Conservation (phyloP, 2,888 invertebrate species). For the Pseudococcus viburni region DNA sequence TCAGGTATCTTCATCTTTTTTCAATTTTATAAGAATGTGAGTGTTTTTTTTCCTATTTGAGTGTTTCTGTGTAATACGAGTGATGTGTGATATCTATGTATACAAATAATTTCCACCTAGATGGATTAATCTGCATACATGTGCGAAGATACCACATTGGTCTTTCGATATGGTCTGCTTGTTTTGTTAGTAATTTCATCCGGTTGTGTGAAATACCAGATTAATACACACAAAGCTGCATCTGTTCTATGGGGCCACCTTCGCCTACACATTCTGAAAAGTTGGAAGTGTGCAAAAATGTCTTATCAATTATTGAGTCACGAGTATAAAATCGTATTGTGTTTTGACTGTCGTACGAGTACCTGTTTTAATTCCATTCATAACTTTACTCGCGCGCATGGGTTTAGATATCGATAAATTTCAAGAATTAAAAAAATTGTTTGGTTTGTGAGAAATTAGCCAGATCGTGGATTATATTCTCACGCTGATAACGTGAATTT, state of each 20-base stretch:
- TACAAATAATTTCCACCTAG: not conserved
- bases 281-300: not conserved
- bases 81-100: not conserved
- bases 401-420: too few species aligned
- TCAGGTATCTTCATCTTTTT: too few species aligned
- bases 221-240: not conserved
- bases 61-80: not conserved
- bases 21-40: too few species aligned
- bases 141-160: not conserved
- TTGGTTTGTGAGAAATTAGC: too few species aligned
- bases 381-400: too few species aligned
- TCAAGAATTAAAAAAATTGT: too few species aligned
- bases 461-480: too few species aligned
- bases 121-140: not conserved
- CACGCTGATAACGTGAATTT: too few species aligned
- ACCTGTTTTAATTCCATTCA: too few species aligned
- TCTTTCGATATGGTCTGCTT: not conserved
- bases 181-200: not conserved
- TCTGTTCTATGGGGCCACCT: not conserved
- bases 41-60: too few species aligned
- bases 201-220: not conserved
- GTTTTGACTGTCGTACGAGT: not conserved
- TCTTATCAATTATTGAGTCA: conserved; percentile 6
- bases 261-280: not conserved
- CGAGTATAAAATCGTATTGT: not conserved